Base-by-base conservation (phyloP, 2,888 invertebrate species). In the Coremacera marginata region DNA sequence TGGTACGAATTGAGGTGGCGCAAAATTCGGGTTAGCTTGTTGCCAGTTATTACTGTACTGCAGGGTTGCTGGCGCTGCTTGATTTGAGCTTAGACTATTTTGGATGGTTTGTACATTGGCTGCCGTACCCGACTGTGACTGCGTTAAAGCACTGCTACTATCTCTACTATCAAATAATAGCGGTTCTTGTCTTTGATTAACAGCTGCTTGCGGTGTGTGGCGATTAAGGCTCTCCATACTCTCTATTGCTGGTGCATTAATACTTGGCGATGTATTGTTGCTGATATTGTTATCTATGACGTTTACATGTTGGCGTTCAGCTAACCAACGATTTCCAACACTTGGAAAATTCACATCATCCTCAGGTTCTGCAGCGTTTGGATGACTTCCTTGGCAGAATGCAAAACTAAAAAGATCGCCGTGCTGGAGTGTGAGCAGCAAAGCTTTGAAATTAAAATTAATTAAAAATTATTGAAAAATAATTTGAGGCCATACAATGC, bases 371-470 rank as follows among this genome's bases (percentile, higher is more conserved):
- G 27, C 27, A 5, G 25, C 27, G 60, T 2, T 19, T 16, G 60
- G 11, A 16, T 25, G 27, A 5, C 60, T 27, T 3, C 27, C 22
- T 27, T 70, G 34, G 70, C n/a, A 52, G 11, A 34, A 5, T 11
- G 19, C 19, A n/a, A 27, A 5, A 16, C 49, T 51, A 27, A 22
- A 14, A 34, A 9, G 34, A 19, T 51, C 73, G 31, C 11, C 31
- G 52, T 27, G 27, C 31, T 22, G 52, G 31, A 25, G 22, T 3
- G 57, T 63, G 5, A 73, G 63, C 51, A 73, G 51, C 65, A 73
- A 65, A 3, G 73, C 73, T 73, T n/a, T 11, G 9, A 16, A 8
- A 31, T 2, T 31, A 5, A 31, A 31, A 31, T 4, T 3, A 8
- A 31, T 2, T 31, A 5, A 31, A 31, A 31, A 31, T 3, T 4